phyloP scores from a whole-genome alignment of 1,140 invertebrate genomes.

The Halesus radiatus region DNA sequence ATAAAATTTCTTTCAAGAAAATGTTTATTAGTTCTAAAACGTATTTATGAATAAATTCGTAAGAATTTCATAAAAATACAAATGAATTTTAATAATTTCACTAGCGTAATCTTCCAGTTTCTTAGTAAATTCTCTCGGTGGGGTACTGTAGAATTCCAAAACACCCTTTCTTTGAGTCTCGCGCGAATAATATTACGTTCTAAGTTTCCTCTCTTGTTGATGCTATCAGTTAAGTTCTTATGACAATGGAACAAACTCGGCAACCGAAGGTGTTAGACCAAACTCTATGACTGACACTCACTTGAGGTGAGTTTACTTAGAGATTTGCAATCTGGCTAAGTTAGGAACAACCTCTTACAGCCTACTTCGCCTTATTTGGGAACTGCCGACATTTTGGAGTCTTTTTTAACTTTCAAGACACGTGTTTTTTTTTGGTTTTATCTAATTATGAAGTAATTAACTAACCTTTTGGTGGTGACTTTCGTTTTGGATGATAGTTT shows the following conservation, averaged over 20 bases:
- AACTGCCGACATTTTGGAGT: no score
- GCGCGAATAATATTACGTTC: not conserved
- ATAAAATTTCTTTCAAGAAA: no score
- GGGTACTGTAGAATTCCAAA: not conserved
- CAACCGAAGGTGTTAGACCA: slow-evolving; percentile 44
- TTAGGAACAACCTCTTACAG: not conserved
- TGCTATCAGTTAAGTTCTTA: slow-evolving; percentile 43
- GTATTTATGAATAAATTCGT: not conserved
- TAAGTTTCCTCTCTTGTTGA: slow-evolving; percentile 28
- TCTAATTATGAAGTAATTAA: no score
- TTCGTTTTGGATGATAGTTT: no score
- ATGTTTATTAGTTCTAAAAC: no score
- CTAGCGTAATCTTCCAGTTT: not conserved
- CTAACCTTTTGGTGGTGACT: no score
- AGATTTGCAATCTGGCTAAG: slow-evolving; percentile 6
- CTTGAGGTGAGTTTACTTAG: slow-evolving; percentile 6
- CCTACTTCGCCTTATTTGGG: no score
- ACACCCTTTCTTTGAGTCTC: slow-evolving; percentile 15
- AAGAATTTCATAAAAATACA: no score
- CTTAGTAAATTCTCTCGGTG: no score
- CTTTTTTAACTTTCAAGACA: no score
- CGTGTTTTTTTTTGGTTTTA: no score
- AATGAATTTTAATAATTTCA: not conserved
- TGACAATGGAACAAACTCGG: slow-evolving; percentile 39
- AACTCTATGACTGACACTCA: slow-evolving; percentile 45